Evolutionary conservation across 2,888 invertebrate genomes (phyloP), one percentile per base, ranked within the genome.

Genomic region (Glaucopsyche alexis): DNA sequence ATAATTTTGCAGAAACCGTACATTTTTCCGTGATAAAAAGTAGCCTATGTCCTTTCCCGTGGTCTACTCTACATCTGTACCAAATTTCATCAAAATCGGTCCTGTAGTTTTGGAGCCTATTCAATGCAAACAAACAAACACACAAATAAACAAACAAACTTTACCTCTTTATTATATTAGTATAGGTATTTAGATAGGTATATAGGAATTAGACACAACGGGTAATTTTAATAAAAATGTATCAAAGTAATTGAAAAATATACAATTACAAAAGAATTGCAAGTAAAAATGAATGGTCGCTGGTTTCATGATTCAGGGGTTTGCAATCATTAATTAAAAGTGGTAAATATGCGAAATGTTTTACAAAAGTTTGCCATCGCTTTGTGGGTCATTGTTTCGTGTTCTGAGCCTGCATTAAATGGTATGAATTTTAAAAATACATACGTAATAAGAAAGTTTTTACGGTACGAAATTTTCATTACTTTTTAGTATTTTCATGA

Each of bases 321-420:
- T 60, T 60, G 60, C 60, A 60, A 60, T 60, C 60, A 60, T 60
- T 60, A 60, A 60, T 60, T 60, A 60, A 60, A 60, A 60, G 60
- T 38, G 29, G 60, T 60, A 60, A 60, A 60, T 60, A 60, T 29
- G 14, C 60, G 29, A 60, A 60, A 60, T 60, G 29, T 60, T 60
- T 60, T 29, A 60, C 60, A 60, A 60, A 60, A 60, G 60, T 60
- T 60, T 60, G 29, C 38, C 60, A 60, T 60, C 60, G 60, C 60
- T 60, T 60, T 60, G 60, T 60, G 60, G 60, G 60, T 60, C 60
- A 60, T 60, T 60, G 60, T 60, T 60, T 38, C 60, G 29, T 60
- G 60, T 60, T 60, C 29, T 29, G 55, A 55, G 60, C 60, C 29
- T 29, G 60, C 60, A 60, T 60, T 60, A 60, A 60, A 60, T 14